These are phyloP conservation scores for Prorops nasuta DNA, from an alignment of 1,140 invertebrate genomes.

Conservation along the genomic window DNA sequence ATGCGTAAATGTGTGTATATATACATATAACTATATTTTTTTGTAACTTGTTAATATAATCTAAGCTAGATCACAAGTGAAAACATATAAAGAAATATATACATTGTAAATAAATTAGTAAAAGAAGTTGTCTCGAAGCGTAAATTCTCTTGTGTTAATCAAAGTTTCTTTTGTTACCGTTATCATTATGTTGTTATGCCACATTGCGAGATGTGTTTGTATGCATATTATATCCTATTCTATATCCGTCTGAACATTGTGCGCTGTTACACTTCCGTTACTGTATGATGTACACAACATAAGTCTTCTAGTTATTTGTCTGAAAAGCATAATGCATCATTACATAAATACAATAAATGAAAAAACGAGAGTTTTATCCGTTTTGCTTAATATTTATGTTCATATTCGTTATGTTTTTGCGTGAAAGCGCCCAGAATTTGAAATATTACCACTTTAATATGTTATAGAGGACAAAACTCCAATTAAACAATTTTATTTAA, in stretches of 20 bases:
- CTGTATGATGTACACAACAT: constrained; percentile 20
- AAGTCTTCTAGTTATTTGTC: constrained; percentile 12
- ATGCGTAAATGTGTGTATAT: background rate
- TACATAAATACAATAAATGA: constrained; percentile 13
- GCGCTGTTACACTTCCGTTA: constrained; percentile 21
- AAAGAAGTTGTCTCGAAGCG: constrained; percentile 12
- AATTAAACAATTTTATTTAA: too few relatives aligned
- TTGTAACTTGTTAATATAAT: background rate
- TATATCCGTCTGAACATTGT: constrained; percentile 3
- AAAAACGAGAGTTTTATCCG: constrained; percentile 22
- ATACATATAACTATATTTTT: too few relatives aligned
- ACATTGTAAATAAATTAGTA: constrained; percentile 24
- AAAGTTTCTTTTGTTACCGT: constrained; percentile 28
- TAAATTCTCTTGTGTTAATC: constrained; percentile 8
- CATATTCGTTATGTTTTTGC: constrained; percentile 31
- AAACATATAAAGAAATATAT: too few relatives aligned
- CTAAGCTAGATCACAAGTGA: too few relatives aligned
- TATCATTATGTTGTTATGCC: background rate
- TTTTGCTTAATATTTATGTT: constrained; percentile 36
- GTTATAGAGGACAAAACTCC: background rate
- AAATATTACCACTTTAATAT: background rate
- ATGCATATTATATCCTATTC: constrained; percentile 6
- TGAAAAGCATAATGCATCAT: constrained; percentile 13
- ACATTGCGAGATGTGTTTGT: background rate
- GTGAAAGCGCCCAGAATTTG: background rate